Conservation (phyloP, 37 sponge, comb jelly and placozoan genomes). For the Cliona cf. orientalis region DNA sequence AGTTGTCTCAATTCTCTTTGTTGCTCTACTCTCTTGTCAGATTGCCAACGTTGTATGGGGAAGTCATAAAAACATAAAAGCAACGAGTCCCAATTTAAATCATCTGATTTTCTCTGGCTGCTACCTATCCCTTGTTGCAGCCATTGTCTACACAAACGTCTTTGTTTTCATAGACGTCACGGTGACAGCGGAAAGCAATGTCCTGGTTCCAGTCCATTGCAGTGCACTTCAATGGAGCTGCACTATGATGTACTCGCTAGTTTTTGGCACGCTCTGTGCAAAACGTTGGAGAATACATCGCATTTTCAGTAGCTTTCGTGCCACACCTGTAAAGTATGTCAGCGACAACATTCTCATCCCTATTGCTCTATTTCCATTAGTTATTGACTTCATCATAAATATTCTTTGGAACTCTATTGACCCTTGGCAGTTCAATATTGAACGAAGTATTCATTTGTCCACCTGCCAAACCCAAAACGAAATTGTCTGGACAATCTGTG, state of each 20-base stretch:
- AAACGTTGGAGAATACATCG: slow-evolving; percentile 14
- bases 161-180: not conserved
- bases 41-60: slow-evolving; percentile 3
- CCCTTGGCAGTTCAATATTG: not conserved
- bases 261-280: slow-evolving; percentile 19
- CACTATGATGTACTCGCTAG: not conserved
- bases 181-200: not conserved
- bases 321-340: no score
- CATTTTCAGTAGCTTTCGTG: no score
- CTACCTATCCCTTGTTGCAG: not conserved
- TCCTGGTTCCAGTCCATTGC: not conserved
- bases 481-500: not conserved
- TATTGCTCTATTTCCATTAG: not conserved
- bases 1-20: not conserved
- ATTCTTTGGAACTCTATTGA: not conserved
- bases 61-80: slow-evolving; percentile 6
- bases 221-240: not conserved
- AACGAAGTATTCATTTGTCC: no score
- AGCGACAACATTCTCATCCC: no score
- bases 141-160: not conserved
- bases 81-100: slow-evolving; percentile 32
- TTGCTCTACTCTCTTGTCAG: not conserved
- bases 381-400: not conserved
- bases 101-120: slow-evolving; percentile 48
- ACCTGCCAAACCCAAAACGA: no score